Evolutionary conservation across 92 coral and sea anemone genomes (phyloP).

Genomic region (Zoanthus sansibaricus): DNA sequence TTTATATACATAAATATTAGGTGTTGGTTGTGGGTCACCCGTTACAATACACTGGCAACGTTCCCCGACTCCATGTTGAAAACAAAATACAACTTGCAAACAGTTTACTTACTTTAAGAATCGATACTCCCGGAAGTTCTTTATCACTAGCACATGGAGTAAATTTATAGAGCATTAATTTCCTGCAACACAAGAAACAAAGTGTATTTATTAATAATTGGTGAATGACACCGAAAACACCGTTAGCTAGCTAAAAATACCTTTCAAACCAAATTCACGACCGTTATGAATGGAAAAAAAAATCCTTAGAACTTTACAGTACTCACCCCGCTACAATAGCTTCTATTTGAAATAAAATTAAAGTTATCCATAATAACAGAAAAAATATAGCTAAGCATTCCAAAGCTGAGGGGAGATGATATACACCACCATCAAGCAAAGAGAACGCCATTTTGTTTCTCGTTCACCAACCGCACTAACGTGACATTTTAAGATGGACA

Average conservation of each 20-base stretch:
- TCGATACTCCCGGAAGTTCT: conserved; percentile 88
- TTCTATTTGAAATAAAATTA: conserved; percentile 74
- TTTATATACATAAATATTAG: neutral
- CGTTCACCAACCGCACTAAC: conserved; percentile 9
- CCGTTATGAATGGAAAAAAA: neutral
- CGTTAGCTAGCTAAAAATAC: neutral
- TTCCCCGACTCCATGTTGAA: neutral
- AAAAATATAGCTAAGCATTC: conserved; percentile 75
- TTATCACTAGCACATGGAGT: conserved; percentile 63
- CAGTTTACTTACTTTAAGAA: conserved; percentile 73
- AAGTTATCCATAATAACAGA: conserved; percentile 71
- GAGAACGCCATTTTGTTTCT: conserved; percentile 76
- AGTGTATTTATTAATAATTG: neutral
- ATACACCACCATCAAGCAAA: conserved; percentile 49
- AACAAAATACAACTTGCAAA: neutral
- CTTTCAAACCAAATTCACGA: no score
- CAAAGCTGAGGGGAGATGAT: conserved; percentile 71
- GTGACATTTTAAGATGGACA: neutral
- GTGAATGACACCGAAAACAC: neutral
- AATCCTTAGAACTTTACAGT: neutral
- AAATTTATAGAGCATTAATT: conserved; percentile 75
- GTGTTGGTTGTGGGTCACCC: neutral
- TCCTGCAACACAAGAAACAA: conserved; percentile 46
- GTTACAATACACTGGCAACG: neutral
- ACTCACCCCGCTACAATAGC: conserved; percentile 87